These are phyloP conservation scores for Clepsis dumicolana DNA, from an alignment of 2,888 invertebrate species.

Conservation along the genomic window DNA sequence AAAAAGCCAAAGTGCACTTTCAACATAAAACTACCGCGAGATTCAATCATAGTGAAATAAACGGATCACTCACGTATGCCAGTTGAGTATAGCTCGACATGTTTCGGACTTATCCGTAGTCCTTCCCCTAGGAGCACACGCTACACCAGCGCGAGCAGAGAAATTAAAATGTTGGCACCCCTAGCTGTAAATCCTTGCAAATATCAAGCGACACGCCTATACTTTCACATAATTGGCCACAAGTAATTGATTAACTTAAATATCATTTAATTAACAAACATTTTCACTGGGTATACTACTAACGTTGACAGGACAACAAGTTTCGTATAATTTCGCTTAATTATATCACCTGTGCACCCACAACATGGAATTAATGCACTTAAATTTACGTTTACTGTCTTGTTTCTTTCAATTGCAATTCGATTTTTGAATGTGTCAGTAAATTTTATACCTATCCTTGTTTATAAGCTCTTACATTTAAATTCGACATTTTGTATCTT, in stretches of 20 bases:
- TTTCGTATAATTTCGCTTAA: slow-evolving; percentile 4
- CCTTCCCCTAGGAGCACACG: no score
- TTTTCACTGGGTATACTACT: background rate
- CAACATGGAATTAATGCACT: background rate
- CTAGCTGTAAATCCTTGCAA: background rate
- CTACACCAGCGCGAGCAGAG: no score
- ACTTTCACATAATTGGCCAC: slow-evolving; percentile 9
- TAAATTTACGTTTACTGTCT: no score
- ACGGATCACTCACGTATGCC: no score
- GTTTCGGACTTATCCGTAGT: no score
- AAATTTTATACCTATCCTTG: background rate
- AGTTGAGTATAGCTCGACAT: no score
- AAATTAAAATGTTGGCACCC: background rate
- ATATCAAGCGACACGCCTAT: background rate
- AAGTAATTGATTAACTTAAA: background rate
- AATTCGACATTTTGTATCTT: background rate
- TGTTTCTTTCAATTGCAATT: slow-evolving; percentile 9
- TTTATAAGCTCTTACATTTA: background rate
- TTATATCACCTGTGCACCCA: background rate
- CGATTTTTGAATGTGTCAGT: background rate
- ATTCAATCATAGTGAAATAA: no score
- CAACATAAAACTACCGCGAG: no score
- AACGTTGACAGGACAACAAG: slow-evolving; percentile 1
- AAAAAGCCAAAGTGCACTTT: no score
- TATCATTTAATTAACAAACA: background rate